Conservation (phyloP, 2,888 invertebrate genomes). For the Cantharis nigra region DNA sequence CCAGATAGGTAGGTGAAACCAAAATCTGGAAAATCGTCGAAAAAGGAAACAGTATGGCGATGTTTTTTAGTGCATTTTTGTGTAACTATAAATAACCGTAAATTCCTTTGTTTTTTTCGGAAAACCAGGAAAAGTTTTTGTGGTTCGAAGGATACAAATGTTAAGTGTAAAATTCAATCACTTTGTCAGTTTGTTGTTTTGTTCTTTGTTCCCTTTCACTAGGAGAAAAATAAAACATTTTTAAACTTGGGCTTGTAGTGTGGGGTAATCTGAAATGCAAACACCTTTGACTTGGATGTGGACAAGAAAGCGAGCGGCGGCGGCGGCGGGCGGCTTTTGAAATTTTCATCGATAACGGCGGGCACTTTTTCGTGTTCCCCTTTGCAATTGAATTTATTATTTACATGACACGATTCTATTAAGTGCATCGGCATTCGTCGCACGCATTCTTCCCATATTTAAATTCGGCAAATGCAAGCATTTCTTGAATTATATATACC, state of each 20-base stretch:
- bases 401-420: conserved; percentile 48
- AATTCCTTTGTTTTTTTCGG: conserved; percentile 42
- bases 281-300: conserved; percentile 20
- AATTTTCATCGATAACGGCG: conserved; percentile 22
- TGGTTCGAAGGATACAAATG: conserved; percentile 45
- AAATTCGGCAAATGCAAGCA: conserved; percentile 46
- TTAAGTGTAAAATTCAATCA: conserved; percentile 41
- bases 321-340: neutral
- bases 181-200: conserved; percentile 27
- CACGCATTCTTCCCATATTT: conserved; percentile 49
- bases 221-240: conserved; percentile 30
- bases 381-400: conserved; percentile 49
- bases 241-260: conserved; percentile 17
- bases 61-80: neutral
- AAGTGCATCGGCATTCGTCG: conserved; percentile 49
- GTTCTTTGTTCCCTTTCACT: conserved; percentile 15
- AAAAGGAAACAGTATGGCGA: neutral
- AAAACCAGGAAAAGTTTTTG: conserved; percentile 46
- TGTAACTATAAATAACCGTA: conserved; percentile 20
- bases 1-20: neutral
- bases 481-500: conserved; percentile 47
- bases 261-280: conserved; percentile 20
- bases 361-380: conserved; percentile 30
- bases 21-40: neutral
- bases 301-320: conserved; percentile 8